These are phyloP conservation scores for Drosophila guanche DNA, from an alignment of 1,140 invertebrate species.

Conservation along the genomic window DNA sequence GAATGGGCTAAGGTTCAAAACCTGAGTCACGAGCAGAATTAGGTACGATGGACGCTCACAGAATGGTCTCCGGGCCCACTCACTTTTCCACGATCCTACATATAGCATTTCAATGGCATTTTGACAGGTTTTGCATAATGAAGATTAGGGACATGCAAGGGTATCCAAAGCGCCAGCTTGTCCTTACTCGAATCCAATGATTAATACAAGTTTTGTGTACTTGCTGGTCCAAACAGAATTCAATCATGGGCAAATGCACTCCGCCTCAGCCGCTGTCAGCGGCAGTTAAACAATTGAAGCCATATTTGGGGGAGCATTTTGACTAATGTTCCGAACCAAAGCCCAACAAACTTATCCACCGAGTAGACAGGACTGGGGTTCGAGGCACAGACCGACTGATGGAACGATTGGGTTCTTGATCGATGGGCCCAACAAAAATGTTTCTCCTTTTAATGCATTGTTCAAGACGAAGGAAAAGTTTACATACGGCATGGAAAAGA, in stretches of 20 bases:
- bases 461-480: no score
- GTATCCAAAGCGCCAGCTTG: no score
- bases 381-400: constrained; percentile 17
- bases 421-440: constrained; percentile 12
- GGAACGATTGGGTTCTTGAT: constrained; percentile 17
- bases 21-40: no score
- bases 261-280: constrained; percentile 33
- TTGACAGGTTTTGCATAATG: no score
- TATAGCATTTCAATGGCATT: no score
- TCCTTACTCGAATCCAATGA: constrained; percentile 58
- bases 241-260: constrained; percentile 12
- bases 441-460: no score
- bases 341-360: constrained; percentile 13
- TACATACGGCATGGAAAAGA: no score
- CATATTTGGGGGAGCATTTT: constrained; percentile 40
- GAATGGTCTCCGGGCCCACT: no score
- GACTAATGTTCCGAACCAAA: constrained; percentile 26
- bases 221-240: constrained; percentile 1
- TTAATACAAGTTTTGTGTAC: constrained; percentile 56
- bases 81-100: no score
- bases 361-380: background rate
- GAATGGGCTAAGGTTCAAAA: no score
- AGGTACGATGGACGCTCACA: no score
- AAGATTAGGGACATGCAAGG: no score
- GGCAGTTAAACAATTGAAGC: constrained; percentile 39